Percentiles rank a stretch among this genome's conserved stretches.
phyloP scores from a whole-genome alignment of 2,797 vertebrate genomes.

The Phaenicophaeus curvirostris region DNA sequence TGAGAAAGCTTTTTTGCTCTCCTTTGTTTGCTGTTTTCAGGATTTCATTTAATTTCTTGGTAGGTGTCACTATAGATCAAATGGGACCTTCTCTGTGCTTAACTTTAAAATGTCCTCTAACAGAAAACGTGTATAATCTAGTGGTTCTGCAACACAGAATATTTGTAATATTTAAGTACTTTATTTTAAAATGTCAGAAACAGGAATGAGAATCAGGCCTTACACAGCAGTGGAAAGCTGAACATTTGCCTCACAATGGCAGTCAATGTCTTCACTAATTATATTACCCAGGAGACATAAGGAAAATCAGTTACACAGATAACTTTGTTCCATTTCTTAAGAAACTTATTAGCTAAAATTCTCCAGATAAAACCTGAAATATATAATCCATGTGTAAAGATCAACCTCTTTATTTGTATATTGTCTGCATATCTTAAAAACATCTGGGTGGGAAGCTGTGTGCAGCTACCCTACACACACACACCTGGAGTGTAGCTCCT shows the following conservation, averaged over 20 bases:
- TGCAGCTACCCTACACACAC: too few relatives aligned
- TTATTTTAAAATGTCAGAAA: neutral
- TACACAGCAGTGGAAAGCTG: neutral
- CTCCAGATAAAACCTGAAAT: neutral
- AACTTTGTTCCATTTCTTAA: neutral
- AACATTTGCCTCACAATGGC: conserved; percentile 6
- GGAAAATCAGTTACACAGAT: neutral
- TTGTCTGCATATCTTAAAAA: too few relatives aligned
- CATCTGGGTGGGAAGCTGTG: too few relatives aligned
- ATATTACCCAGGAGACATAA: neutral
- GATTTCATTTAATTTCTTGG: neutral
- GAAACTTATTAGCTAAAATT: neutral
- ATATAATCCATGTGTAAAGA: neutral
- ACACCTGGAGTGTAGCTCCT: too few relatives aligned
- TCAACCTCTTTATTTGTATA: too few relatives aligned
- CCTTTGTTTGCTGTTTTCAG: neutral
- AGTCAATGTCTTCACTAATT: neutral
- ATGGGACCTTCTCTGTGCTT: neutral
- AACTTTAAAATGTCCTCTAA: neutral
- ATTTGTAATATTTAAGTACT: neutral
- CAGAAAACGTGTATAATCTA: neutral
- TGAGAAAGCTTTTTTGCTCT: neutral
- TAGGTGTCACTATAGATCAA: neutral
- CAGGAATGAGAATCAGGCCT: neutral
- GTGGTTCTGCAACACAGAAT: neutral